Percentiles rank a stretch among this genome's conserved stretches.
Evolutionary conservation across 2,888 invertebrate species (phyloP).

Genomic region (Actias luna): DNA sequence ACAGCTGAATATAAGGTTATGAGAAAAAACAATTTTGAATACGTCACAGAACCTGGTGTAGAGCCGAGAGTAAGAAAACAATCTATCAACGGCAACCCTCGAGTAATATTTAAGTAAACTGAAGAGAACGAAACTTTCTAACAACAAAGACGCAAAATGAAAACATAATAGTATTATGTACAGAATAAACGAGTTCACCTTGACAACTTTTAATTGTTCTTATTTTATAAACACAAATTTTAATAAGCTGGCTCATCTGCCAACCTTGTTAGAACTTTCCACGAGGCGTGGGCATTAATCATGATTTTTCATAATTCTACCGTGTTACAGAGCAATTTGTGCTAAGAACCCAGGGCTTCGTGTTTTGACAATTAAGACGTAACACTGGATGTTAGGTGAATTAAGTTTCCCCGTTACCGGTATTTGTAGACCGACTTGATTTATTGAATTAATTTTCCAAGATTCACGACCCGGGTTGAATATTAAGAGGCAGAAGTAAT

Average conservation of each 20-base stretch:
- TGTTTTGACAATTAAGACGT: conserved; percentile 51
- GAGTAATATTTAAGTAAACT: conserved; percentile 62
- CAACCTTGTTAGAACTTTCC: conserved; percentile 25
- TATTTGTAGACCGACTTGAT: conserved; percentile 62
- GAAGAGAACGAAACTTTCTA: conserved; percentile 42
- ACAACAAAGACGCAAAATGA: conserved; percentile 39
- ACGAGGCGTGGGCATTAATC: conserved; percentile 33
- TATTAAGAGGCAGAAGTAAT: conserved; percentile 72
- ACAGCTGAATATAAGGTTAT: conserved; percentile 50
- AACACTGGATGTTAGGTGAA: conserved; percentile 53
- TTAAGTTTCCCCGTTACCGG: conserved; percentile 56
- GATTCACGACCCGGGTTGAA: conserved; percentile 63
- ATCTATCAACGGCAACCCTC: conserved; percentile 63
- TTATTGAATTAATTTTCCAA: conserved; percentile 76
- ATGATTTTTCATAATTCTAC: conserved; percentile 37
- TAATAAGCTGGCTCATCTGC: conserved; percentile 33
- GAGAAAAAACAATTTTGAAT: conserved; percentile 54
- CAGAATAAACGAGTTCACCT: conserved; percentile 40
- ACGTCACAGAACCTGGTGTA: conserved; percentile 37
- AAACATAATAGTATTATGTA: conserved; percentile 40
- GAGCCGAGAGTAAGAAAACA: conserved; percentile 48
- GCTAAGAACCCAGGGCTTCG: conserved; percentile 37
- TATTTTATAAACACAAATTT: conserved; percentile 36
- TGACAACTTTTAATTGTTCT: conserved; percentile 44
- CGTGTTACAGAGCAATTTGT: conserved; percentile 44